A percentile compares a stretch with the other conserved stretches of the same genome.
Evolutionary conservation across 2,113 vertebrate genomes (phyloP).

Genomic region (Upupa epops): DNA sequence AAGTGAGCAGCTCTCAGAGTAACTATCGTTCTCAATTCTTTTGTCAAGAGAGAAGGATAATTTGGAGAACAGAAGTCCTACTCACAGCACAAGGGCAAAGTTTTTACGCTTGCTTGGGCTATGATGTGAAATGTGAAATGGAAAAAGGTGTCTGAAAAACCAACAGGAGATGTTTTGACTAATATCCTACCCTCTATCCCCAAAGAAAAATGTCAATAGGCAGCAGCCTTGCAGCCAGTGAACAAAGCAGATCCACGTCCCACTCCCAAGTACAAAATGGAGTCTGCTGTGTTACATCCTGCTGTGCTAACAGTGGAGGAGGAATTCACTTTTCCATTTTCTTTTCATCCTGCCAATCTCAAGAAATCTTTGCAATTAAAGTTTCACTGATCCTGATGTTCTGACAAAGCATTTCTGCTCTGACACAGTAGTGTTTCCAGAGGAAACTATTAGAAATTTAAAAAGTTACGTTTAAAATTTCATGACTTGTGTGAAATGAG

Average conservation of each 20-base stretch:
- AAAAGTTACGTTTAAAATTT: constrained; percentile 18
- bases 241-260: not conserved
- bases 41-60: not conserved
- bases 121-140: not conserved
- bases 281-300: not conserved
- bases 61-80: not conserved
- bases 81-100: not conserved
- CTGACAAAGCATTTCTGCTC: constrained; percentile 12
- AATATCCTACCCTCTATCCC: not conserved
- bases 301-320: not conserved
- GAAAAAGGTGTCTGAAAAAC: not conserved
- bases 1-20: not conserved
- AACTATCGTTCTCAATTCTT: not conserved
- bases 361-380: constrained; percentile 3
- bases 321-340: not conserved
- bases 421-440: not conserved
- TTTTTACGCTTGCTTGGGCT: not conserved
- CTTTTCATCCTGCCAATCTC: not conserved
- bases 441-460: constrained; percentile 17
- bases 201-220: not conserved
- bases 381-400: not conserved
- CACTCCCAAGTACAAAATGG: not conserved
- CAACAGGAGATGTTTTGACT: not conserved
- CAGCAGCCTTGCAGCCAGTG: not conserved
- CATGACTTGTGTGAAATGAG: not conserved